Evolutionary conservation across 2,797 vertebrate genomes (phyloP).

Genomic region (Eospalax fontanierii): DNA sequence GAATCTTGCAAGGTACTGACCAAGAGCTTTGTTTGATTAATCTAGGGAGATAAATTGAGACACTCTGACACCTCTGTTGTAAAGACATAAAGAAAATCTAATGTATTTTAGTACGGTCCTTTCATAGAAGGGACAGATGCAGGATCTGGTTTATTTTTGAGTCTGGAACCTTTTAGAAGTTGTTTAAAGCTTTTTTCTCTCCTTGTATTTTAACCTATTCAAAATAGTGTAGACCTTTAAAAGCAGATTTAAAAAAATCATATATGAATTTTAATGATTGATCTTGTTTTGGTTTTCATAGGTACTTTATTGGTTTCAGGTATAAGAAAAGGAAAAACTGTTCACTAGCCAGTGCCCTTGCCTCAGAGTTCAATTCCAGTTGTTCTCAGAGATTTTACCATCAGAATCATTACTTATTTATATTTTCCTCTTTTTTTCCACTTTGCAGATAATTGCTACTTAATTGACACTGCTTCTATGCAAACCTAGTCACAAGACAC

Average conservation of each 20-base stretch:
- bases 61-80: background rate
- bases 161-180: constrained; percentile 78
- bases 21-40: background rate
- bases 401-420: constrained; percentile 90
- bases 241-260: constrained; percentile 50
- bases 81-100: constrained; percentile 20
- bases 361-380: constrained; percentile 88
- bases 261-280: constrained; percentile 57
- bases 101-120: constrained; percentile 72
- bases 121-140: constrained; percentile 80
- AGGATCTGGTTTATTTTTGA: constrained; percentile 73
- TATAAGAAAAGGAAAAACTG: constrained; percentile 81
- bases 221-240: constrained; percentile 71
- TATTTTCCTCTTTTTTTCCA: constrained; percentile 86
- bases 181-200: constrained; percentile 72
- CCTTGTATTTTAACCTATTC: constrained; percentile 74
- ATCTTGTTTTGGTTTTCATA: constrained; percentile 70
- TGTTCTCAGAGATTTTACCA: constrained; percentile 88
- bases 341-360: constrained; percentile 91
- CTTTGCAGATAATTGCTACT: constrained; percentile 91
- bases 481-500: constrained; percentile 88
- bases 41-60: background rate
- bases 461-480: constrained; percentile 91
- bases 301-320: constrained; percentile 79
- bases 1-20: background rate